These are phyloP conservation scores for Balaenoptera acutorostrata DNA, from an alignment of 2,113 vertebrate genomes.

Conservation along the genomic window DNA sequence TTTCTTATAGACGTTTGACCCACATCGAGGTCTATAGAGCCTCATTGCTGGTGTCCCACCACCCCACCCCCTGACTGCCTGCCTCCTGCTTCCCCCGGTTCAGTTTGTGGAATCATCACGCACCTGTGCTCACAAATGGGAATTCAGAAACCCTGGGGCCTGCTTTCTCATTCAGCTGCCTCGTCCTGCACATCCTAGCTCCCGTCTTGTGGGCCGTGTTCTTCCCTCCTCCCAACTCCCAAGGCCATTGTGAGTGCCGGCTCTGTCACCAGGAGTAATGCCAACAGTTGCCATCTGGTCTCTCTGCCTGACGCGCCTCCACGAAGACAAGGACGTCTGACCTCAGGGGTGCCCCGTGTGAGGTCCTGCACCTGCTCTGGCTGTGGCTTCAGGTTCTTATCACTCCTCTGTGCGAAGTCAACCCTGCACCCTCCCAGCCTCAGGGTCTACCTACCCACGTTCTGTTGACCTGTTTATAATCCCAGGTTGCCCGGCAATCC, in stretches of 20 bases:
- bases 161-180: accelerated
- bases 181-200: accelerated
- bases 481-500: accelerated
- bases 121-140: neutral
- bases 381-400: accelerated
- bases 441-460: accelerated
- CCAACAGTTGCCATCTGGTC: neutral
- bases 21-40: accelerated
- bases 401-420: accelerated
- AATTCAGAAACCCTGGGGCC: accelerated
- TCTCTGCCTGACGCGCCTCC: accelerated
- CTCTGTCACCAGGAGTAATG: neutral
- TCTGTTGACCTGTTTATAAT: accelerated
- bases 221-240: accelerated
- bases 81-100: accelerated
- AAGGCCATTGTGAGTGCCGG: accelerated
- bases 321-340: neutral
- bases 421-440: too few species aligned
- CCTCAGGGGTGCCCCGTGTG: accelerated
- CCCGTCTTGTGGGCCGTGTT: accelerated
- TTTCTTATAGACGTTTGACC: accelerated
- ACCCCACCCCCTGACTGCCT: accelerated
- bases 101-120: accelerated
- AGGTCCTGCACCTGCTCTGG: accelerated
- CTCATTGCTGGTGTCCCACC: accelerated